phyloP scores from a whole-genome alignment of 2,888 invertebrate species.

The Calameuta filiformis region DNA sequence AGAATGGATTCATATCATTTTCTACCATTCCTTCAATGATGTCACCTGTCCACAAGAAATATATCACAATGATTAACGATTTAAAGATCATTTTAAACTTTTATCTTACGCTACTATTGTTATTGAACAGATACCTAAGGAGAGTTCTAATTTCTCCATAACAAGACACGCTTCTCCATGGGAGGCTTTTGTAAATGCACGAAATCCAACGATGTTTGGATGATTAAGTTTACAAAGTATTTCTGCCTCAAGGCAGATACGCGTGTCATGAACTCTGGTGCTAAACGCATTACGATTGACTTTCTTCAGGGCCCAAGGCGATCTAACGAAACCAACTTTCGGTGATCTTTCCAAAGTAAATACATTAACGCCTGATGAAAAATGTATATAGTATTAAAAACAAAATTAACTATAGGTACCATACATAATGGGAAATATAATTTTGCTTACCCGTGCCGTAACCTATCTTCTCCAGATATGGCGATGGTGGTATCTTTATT shows the following conservation, averaged over 20 bases:
- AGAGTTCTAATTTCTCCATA: conserved; percentile 82
- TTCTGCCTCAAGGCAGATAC: conserved; percentile 78
- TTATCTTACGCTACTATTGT: not conserved
- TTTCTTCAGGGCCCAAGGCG: conserved; percentile 90
- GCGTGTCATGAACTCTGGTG: conserved; percentile 66
- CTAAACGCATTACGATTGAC: conserved; percentile 68
- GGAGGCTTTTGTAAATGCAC: conserved; percentile 68
- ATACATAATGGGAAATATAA: conserved; percentile 7
- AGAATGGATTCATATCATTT: conserved; percentile 68
- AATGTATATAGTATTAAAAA: conserved; percentile 13
- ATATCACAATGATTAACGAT: not conserved
- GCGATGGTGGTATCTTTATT: conserved; percentile 76
- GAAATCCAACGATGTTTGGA: conserved; percentile 86
- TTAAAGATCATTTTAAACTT: not conserved
- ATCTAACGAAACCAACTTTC: conserved; percentile 73
- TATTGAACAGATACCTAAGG: conserved; percentile 67
- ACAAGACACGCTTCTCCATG: conserved; percentile 75
- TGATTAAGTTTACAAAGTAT: conserved; percentile 77
- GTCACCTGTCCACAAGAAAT: conserved; percentile 65
- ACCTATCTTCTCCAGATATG: conserved; percentile 78
- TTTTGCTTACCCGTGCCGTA: conserved; percentile 76
- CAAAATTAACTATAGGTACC: conserved; percentile 11
- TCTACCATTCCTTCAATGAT: conserved; percentile 77
- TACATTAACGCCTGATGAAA: conserved; percentile 77
- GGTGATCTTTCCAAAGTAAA: conserved; percentile 82